Conservation (phyloP, 2,113 vertebrate species). For the Mesitornis unicolor region DNA sequence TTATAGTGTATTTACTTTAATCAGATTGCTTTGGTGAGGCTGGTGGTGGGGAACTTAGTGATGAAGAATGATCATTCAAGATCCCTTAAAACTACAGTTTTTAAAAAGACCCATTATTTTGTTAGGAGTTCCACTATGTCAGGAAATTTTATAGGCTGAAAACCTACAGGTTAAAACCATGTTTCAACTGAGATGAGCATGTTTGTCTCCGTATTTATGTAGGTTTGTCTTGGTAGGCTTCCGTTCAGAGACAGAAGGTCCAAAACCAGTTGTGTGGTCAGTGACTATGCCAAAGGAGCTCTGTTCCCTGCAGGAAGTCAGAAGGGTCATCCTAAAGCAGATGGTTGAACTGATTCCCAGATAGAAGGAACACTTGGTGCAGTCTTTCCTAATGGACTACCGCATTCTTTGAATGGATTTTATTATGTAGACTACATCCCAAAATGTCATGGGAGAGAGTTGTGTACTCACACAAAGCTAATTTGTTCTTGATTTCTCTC, state of each 20-base stretch:
- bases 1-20: neutral
- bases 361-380: neutral
- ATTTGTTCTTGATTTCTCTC: neutral
- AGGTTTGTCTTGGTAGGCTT: neutral
- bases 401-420: neutral
- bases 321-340: neutral
- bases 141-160: neutral
- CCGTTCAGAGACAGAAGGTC: neutral
- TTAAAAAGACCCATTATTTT: neutral
- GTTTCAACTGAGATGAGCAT: neutral
- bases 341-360: neutral
- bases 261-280: neutral
- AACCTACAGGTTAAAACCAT: neutral
- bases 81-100: neutral
- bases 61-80: neutral
- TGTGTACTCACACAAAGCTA: neutral
- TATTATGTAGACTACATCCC: neutral
- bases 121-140: neutral
- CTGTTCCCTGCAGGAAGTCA: neutral
- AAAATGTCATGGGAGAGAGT: neutral
- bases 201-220: neutral
- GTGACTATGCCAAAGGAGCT: neutral
- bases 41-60: neutral
- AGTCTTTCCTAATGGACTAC: neutral
- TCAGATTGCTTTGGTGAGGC: neutral